Evolutionary conservation across 1,140 invertebrate genomes (phyloP), one percentile per base, ranked within the genome.

Genomic region (Chionoecetes opilio): DNA sequence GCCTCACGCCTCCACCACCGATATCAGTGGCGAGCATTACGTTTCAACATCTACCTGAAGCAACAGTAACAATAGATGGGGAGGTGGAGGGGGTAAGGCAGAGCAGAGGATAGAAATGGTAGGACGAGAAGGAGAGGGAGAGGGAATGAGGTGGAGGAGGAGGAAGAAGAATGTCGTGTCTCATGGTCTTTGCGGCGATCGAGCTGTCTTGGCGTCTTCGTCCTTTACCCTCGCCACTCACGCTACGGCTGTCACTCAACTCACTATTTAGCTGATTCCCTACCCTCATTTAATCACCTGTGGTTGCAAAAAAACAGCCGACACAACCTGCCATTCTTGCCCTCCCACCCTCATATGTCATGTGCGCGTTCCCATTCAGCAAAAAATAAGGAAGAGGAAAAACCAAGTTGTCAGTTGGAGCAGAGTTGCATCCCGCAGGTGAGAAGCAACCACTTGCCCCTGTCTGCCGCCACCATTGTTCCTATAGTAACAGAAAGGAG

Each of bases 161-260:
- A 75, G 1, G 63, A 21, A 21, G 41, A 46, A 21, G 63, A 75
- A 75, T 75, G 63, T n/a, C 63, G n/a, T 75, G 63, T 75, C 63
- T 75, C 63, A 75, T 75, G 63, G n/a, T 75, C 63, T 75, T 75
- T 75, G 63, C 21, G 63, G 63, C 63, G 63, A 75, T n/a, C n/a
- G n/a, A 26, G 63, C 63, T 75, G 63, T 3, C 63, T n/a, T 5
- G 63, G 63, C 26, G 5, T 26, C 63, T 75, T 1, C 6, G 21
- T 26, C 53, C 63, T 26, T 26, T 75, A n/a, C 63, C 63, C 63
- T 75, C 63, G 21, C 21, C 2, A 21, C 63, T n/a, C 63, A 53
- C 46, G 46, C 21, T 17, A 53, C 46, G 11, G 46, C 46, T 17
- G 46, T 53, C 46, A 53, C 46, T 53, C 46, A 46, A 14, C n/a